phyloP scores from a whole-genome alignment of 2,797 vertebrate genomes.

The Cossypha niveicapilla region DNA sequence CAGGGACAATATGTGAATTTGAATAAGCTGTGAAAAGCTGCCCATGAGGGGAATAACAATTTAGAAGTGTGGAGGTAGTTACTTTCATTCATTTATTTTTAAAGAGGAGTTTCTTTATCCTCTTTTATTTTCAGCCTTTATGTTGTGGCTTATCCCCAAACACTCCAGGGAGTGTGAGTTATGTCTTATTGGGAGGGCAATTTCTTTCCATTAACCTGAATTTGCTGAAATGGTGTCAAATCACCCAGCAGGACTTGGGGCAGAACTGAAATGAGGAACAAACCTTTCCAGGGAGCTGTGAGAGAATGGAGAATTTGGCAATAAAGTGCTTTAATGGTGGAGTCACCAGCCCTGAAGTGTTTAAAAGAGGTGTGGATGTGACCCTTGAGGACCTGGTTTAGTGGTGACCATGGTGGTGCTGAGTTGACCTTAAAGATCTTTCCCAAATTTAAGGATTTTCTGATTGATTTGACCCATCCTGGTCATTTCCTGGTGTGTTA shows the following conservation, averaged over 20 bases:
- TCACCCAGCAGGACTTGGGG: background rate
- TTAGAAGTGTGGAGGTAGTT: background rate
- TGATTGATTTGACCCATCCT: background rate
- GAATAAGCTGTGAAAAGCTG: background rate
- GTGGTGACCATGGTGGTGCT: accelerated
- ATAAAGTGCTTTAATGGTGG: background rate
- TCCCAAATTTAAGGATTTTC: background rate
- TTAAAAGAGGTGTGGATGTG: background rate
- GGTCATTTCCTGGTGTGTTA: background rate
- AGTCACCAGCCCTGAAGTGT: background rate
- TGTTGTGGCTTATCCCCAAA: background rate
- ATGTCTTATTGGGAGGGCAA: background rate
- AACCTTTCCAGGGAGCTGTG: background rate
- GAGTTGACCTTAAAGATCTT: background rate
- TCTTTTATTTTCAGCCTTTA: background rate
- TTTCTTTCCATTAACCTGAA: background rate
- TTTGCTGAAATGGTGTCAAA: background rate
- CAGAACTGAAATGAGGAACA: background rate
- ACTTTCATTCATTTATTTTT: background rate
- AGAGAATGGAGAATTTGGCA: background rate
- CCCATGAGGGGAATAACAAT: conserved; percentile 9
- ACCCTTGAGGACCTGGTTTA: background rate
- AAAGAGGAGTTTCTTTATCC: background rate
- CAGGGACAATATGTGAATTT: conserved; percentile 19
- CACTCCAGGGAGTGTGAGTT: accelerated